phyloP scores from a whole-genome alignment of 2,797 vertebrate species.

The Somateria mollissima region DNA sequence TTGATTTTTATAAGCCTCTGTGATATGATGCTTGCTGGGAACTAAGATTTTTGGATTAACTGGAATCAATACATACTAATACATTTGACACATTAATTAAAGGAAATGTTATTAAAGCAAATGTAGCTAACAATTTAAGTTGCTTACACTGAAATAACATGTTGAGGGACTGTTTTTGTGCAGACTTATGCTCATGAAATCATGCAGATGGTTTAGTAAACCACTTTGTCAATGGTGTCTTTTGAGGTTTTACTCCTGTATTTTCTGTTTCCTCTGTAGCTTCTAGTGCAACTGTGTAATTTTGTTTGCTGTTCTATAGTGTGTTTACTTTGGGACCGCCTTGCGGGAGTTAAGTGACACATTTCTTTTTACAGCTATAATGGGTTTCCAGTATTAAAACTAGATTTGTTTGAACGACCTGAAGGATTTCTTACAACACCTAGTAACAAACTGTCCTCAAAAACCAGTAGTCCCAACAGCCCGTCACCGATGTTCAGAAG shows the following conservation, averaged over 20 bases:
- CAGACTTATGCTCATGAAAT: not conserved
- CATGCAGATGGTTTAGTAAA: not conserved
- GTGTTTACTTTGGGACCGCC: not conserved
- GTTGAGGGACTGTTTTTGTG: not conserved
- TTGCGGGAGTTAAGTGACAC: not conserved
- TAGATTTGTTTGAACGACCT: constrained; percentile 90
- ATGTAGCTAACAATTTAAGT: not conserved
- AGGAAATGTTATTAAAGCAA: not conserved
- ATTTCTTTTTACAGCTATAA: constrained; percentile 86
- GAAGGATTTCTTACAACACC: constrained; percentile 81
- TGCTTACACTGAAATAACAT: not conserved
- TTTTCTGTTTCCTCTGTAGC: not conserved
- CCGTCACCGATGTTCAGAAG: constrained; percentile 95
- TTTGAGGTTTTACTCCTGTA: not conserved
- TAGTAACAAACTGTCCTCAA: constrained; percentile 82
- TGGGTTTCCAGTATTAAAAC: constrained; percentile 92
- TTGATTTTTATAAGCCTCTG: constrained; percentile 25
- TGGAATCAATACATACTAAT: constrained; percentile 47
- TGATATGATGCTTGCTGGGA: not conserved
- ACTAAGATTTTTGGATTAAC: constrained; percentile 2
- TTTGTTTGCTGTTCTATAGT: not conserved
- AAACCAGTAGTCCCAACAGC: constrained; percentile 91
- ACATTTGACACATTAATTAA: constrained; percentile 27
- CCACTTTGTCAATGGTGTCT: not conserved
- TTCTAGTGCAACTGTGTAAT: not conserved